Evolutionary conservation across 1,140 invertebrate genomes (phyloP).

Genomic region (fruit fly (Drosophila melanogaster)): Release_6_plus_ISO1_MT NT_033777.3:17986001-17986500

Average conservation of each 20-base stretch:
- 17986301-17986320: constrained; percentile 71
- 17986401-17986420: constrained; percentile 76
- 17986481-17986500: not conserved
- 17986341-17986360: constrained; percentile 69
- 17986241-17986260: constrained; percentile 67
- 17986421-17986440: constrained; percentile 6
- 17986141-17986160: constrained; percentile 59
- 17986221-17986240: constrained; percentile 21
- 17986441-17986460: constrained; percentile 28
- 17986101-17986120: not conserved
- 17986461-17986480: constrained; percentile 6
- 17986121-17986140: not conserved
- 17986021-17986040: constrained; percentile 31
- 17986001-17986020: constrained; percentile 19
- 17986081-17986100: constrained; percentile 13
- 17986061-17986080: constrained; percentile 46
- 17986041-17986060: constrained; percentile 35
- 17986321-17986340: constrained; percentile 71
- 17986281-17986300: constrained; percentile 17
- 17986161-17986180: constrained; percentile 80
- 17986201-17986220: constrained; percentile 23
- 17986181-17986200: not conserved
- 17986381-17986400: constrained; percentile 63
- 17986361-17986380: constrained; percentile 79
- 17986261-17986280: constrained; percentile 42